Evolutionary conservation across 2,888 invertebrate species (phyloP), one percentile per base, ranked within the genome.

Genomic region (Athripsodes cinereus): DNA sequence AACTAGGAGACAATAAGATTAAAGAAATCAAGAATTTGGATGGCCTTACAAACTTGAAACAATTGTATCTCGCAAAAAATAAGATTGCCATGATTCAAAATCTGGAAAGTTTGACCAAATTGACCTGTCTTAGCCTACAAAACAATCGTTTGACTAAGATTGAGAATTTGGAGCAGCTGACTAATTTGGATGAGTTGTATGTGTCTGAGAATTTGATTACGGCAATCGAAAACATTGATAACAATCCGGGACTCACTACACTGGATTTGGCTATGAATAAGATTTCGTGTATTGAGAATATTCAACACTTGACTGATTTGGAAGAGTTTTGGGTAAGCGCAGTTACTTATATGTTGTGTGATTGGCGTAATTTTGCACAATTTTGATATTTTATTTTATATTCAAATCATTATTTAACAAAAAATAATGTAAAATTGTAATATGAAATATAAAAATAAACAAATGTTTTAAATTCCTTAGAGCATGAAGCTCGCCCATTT

Each of bases 261-360:
- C 74, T 99, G 57, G 99, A 99, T 74, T 71, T 98, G 66, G 92
- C 96, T 0, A 83, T 86, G 66, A 99, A 99, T 73, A 85, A 86
- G 69, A 87, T 99, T 20, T 82, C 85, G 35, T 76, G 73, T 1
- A 86, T 99, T 63, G 84, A 88, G 62, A 92, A 94, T 70, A 72
- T 98, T 11, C 74, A 78, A 11, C 87, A 90, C 71, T 80, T 99
- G 67, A 70, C 66, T 1, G 76, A 86, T n/a, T 77, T 99, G 63
- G 88, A 93, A 69, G 99, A 99, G 73, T 83, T 99, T 67, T 99
- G 99, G 99, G 94, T 96, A 74, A 79, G 79, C n/a, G n/a, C n/a
- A n/a, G n/a, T n/a, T n/a, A n/a, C n/a, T n/a, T n/a, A n/a, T 67
- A 46, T 46, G n/a, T n/a, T n/a, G n/a, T n/a, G n/a, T n/a, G n/a